Evolutionary conservation across 2,888 invertebrate genomes (phyloP).

Genomic region (Spatulosminthurus flaviceps): DNA sequence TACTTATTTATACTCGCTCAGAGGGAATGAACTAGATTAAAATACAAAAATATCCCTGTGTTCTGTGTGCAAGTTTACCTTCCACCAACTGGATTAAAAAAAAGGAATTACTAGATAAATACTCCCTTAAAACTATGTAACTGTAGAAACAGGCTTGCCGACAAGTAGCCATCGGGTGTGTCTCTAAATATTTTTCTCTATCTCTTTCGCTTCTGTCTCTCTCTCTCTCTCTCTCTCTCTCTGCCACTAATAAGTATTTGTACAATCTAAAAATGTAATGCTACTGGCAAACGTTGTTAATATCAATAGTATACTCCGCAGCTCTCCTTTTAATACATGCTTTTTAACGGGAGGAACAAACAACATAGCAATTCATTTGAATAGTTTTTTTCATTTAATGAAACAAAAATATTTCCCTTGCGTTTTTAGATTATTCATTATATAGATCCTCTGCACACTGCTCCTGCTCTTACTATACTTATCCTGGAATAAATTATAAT

Average conservation of each 20-base stretch:
- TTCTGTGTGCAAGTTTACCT: neutral
- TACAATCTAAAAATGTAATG: neutral
- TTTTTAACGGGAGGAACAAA: neutral
- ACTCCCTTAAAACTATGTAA: neutral
- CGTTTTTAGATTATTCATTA: no score
- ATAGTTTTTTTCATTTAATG: neutral
- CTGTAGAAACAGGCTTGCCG: neutral
- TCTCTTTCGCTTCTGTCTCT: neutral
- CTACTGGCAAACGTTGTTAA: neutral
- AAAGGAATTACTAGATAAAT: neutral
- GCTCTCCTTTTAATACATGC: no score
- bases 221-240: neutral
- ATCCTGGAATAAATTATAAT: conserved; percentile 16
- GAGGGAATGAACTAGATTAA: neutral
- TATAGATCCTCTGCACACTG: no score
- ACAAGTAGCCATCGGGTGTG: conserved; percentile 15
- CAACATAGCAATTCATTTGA: conserved; percentile 11
- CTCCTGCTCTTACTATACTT: no score
- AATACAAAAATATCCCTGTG: conserved; percentile 8
- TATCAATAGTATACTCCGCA: neutral
- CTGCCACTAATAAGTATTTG: neutral
- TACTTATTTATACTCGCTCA: no score
- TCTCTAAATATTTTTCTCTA: neutral
- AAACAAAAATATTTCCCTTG: no score
- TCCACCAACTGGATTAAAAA: neutral